These are phyloP conservation scores for Lasioglossum albipes DNA, from an alignment of 1,140 invertebrate genomes.

Conservation along the genomic window DNA sequence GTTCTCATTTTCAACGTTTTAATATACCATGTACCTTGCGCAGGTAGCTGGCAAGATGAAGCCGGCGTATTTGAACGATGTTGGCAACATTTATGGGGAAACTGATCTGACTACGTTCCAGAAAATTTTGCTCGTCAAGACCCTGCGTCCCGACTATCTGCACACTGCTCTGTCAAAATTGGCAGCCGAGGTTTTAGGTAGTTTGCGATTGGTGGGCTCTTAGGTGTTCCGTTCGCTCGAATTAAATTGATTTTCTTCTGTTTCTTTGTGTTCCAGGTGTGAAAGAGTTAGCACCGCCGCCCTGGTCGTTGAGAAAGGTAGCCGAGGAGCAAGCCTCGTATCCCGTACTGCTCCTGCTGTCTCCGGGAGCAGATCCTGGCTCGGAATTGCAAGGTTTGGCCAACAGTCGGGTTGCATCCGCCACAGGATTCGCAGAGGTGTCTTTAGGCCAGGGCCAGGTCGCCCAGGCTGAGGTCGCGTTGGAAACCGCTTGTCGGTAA, in stretches of 20 bases:
- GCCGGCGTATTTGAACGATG: slow-evolving; percentile 72
- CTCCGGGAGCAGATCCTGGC: slow-evolving; percentile 88
- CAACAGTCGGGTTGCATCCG: slow-evolving; percentile 63
- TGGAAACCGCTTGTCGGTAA: slow-evolving; percentile 79
- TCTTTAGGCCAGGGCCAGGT: slow-evolving; percentile 86
- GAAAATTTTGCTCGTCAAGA: slow-evolving; percentile 90
- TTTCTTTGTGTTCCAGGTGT: slow-evolving; percentile 60
- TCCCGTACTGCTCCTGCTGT: slow-evolving; percentile 86
- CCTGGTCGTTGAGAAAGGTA: slow-evolving; percentile 73
- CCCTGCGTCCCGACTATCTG: slow-evolving; percentile 90
- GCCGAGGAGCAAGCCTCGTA: slow-evolving; percentile 75
- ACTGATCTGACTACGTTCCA: slow-evolving; percentile 88
- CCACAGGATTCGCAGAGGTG: slow-evolving; percentile 80
- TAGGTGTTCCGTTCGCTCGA: too few relatives aligned
- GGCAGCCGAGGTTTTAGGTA: slow-evolving; percentile 85
- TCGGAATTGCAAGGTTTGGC: slow-evolving; percentile 86
- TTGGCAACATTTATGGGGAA: slow-evolving; percentile 78
- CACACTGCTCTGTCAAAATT: slow-evolving; percentile 86
- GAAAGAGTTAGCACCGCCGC: slow-evolving; percentile 69
- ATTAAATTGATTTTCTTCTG: background rate
- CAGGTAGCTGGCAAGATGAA: slow-evolving; percentile 73
- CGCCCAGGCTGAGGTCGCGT: slow-evolving; percentile 83
- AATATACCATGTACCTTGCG: background rate
- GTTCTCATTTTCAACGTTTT: too few relatives aligned
- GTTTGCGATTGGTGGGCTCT: background rate